These are phyloP conservation scores for Troides oblongomaculatus DNA, from an alignment of 2,888 invertebrate species.

Conservation along the genomic window DNA sequence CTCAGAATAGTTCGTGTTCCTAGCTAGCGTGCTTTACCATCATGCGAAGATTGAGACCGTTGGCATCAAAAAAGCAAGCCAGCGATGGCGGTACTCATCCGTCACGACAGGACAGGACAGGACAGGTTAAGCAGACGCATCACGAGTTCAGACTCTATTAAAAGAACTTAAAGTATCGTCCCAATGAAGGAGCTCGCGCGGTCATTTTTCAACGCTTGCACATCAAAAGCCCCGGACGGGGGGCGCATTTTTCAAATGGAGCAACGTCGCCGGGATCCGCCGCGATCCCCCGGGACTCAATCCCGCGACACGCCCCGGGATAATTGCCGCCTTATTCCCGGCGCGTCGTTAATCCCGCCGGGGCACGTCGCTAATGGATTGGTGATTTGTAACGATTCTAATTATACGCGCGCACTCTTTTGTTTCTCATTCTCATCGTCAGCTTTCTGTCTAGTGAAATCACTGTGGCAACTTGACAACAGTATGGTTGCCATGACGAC, in stretches of 20 bases:
- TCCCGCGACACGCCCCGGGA: slow-evolving; percentile 41
- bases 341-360: slow-evolving; percentile 60
- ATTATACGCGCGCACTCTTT: slow-evolving; percentile 39
- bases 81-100: too few relatives aligned
- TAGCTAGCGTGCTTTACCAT: too few relatives aligned
- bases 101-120: too few relatives aligned
- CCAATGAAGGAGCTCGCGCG: slow-evolving; percentile 35
- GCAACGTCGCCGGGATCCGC: slow-evolving; percentile 38
- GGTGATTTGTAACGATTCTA: slow-evolving; percentile 60
- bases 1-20: too few relatives aligned
- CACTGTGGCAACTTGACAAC: too few relatives aligned
- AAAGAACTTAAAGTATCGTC: slow-evolving; percentile 17
- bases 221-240: slow-evolving; percentile 37
- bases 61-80: too few relatives aligned
- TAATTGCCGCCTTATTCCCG: slow-evolving; percentile 65
- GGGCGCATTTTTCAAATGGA: slow-evolving; percentile 38
- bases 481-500: too few relatives aligned
- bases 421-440: too few relatives aligned
- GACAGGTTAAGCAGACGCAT: too few relatives aligned
- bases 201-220: slow-evolving; percentile 40
- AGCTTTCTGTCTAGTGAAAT: too few relatives aligned
- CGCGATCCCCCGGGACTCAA: slow-evolving; percentile 44
- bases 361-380: slow-evolving; percentile 59
- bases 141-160: too few relatives aligned
- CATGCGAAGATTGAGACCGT: too few relatives aligned